These are phyloP conservation scores for Pipistrellus nathusii DNA, from an alignment of 2,797 vertebrate species.

Conservation along the genomic window DNA sequence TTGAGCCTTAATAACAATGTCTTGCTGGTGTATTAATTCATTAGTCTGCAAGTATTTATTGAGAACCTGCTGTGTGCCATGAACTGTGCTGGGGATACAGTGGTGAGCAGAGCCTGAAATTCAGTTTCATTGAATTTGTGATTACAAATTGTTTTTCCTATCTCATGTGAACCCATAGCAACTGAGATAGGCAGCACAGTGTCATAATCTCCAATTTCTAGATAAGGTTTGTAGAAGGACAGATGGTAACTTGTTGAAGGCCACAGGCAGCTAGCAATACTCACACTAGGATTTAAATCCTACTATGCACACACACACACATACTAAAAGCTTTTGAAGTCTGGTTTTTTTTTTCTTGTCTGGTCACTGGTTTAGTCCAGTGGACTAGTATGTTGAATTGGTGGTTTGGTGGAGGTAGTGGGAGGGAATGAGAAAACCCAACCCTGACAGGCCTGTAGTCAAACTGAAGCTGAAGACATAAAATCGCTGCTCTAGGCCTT, in stretches of 20 bases:
- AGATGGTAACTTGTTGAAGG: not conserved
- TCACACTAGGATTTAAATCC: not conserved
- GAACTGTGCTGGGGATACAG: not conserved
- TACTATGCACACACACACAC: not conserved
- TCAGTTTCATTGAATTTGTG: not conserved
- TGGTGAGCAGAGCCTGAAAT: not conserved
- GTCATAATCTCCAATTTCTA: not conserved
- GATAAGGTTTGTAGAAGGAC: not conserved
- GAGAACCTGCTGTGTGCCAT: not conserved
- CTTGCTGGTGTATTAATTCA: not conserved
- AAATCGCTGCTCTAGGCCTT: not conserved
- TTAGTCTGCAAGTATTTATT: not conserved
- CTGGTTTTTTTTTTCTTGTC: not conserved
- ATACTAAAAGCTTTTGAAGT: not conserved
- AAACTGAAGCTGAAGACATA: constrained; percentile 44
- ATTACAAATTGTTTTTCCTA: not conserved
- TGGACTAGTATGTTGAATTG: not conserved
- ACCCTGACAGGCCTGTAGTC: not conserved
- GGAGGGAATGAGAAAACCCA: constrained; percentile 26
- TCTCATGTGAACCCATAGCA: not conserved
- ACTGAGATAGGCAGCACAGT: not conserved
- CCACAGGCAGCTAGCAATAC: not conserved
- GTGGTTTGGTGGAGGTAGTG: not conserved
- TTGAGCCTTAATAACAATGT: not conserved
- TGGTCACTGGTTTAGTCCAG: not conserved